Base-by-base conservation (phyloP, 2,888 invertebrate species). In the Melitaea athalia region DNA sequence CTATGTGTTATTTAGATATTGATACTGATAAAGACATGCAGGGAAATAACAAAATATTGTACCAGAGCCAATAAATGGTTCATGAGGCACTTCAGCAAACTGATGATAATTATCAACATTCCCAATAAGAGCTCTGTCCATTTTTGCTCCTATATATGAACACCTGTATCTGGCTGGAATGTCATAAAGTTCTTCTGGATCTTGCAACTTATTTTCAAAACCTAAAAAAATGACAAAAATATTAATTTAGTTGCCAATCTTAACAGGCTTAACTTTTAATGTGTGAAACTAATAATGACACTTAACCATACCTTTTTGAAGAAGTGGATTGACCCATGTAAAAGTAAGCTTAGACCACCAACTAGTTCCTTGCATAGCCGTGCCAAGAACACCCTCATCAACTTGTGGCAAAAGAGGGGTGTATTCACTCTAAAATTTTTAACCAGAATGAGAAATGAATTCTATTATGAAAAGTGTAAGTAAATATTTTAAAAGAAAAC, bases 241-340 rank as follows among this genome's bases (percentile, higher is more conserved):
- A 47, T 62, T 63, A 10, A 17, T 38, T 7, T 0, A 38, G 0
- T 38, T 5, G 8, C 38, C 38, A 5, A 8, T 38, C 8, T 38
- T 38, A 5, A 45, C 11, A 11, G 7, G 11, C 45, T 45, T n/a
- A 49, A 14, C 5, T 49, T 49, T 49, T 49, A 49, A 49, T 14
- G 47, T 11, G 11, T 15, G 10, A 52, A 12, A 52, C 0, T 52
- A 11, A 52, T 52, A 11, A 4, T 11, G 24, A 2, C 5, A 52
- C 4, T n/a, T 49, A 49, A 14, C 24, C 14, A 66, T 83, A 89
- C 94, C 98, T 91, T 97, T 98, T 68, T 94, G 87, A 86, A 99
- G 95, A 67, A 99, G 87, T 3, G 97, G 96, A 73, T 95, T 94
- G 1, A 98, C 98, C 99, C 99, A 99, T 71, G 95, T 93, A 84